Percentiles rank a stretch among this genome's conserved stretches.
Evolutionary conservation across 2,888 invertebrate genomes (phyloP).

Genomic region (Exephanes ischioxanthus): DNA sequence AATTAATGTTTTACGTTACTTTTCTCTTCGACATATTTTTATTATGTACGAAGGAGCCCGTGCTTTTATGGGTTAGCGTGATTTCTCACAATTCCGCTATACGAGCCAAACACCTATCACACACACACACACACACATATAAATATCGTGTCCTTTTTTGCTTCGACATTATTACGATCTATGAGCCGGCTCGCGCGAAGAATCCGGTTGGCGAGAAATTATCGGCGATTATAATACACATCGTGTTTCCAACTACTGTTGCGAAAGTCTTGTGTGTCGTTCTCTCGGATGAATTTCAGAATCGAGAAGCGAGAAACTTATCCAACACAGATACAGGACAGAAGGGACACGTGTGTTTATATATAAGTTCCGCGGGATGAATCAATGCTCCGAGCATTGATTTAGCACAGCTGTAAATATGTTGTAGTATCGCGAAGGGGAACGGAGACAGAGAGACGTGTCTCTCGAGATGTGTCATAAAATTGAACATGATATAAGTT

Average conservation of each 20-base stretch:
- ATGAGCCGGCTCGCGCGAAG: slow-evolving; percentile 20
- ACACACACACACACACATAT: not conserved
- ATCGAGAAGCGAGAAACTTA: slow-evolving; percentile 54
- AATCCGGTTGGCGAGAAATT: slow-evolving; percentile 57
- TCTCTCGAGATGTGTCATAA: slow-evolving; percentile 62
- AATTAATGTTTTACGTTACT: slow-evolving; percentile 9
- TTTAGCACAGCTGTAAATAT: slow-evolving; percentile 67
- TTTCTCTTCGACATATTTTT: slow-evolving; percentile 21
- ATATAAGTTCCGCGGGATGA: slow-evolving; percentile 29
- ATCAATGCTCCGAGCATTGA: slow-evolving; percentile 65
- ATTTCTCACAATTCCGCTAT: slow-evolving; percentile 32
- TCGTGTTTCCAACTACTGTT: slow-evolving; percentile 20
- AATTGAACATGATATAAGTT: slow-evolving; percentile 67
- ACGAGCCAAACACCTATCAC: not conserved
- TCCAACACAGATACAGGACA: slow-evolving; percentile 19
- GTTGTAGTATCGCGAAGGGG: slow-evolving; percentile 47
- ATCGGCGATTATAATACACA: slow-evolving; percentile 51
- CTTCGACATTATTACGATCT: slow-evolving; percentile 13
- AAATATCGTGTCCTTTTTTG: slow-evolving; percentile 1
- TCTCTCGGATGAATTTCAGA: slow-evolving; percentile 8
- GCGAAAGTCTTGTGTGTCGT: slow-evolving; percentile 27
- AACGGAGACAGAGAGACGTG: slow-evolving; percentile 6
- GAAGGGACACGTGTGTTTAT: slow-evolving; percentile 4
- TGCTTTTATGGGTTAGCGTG: slow-evolving; percentile 25
- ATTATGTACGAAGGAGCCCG: slow-evolving; percentile 20